A percentile compares a stretch with the other conserved stretches of the same genome.
phyloP scores from a whole-genome alignment of 2,797 vertebrate species.

The Mareca strepera region DNA sequence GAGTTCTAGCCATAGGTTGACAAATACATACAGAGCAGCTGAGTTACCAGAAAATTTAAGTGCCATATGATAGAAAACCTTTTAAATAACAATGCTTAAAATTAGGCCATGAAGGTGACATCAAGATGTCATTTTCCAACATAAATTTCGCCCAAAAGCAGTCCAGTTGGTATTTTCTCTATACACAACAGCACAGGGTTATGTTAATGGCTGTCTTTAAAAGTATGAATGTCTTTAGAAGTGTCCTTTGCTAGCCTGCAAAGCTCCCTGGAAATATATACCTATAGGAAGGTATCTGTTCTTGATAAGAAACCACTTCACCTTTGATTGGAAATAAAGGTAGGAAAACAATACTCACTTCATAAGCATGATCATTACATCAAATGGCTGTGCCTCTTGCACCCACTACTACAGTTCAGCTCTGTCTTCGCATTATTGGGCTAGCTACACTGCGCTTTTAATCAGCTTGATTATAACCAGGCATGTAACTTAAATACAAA shows the following conservation, averaged over 20 bases:
- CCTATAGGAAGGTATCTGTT: background rate
- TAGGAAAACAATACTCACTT: background rate
- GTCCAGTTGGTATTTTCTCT: constrained; percentile 39
- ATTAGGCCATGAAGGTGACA: background rate
- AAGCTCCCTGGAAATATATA: background rate
- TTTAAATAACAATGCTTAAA: constrained; percentile 47
- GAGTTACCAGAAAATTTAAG: background rate
- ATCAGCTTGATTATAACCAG: background rate
- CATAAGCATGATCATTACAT: accelerated
- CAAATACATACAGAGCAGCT: background rate
- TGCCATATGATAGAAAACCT: background rate
- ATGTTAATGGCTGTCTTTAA: constrained; percentile 21
- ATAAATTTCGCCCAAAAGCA: background rate
- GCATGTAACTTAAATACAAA: background rate
- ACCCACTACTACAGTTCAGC: background rate
- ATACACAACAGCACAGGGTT: background rate
- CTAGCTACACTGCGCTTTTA: background rate
- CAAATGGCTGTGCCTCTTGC: background rate
- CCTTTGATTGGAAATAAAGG: background rate
- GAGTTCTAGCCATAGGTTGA: background rate
- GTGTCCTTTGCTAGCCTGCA: background rate
- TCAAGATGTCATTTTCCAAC: constrained; percentile 36
- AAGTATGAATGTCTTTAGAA: background rate
- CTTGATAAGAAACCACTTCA: background rate
- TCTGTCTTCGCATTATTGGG: background rate